phyloP scores from a whole-genome alignment of 92 coral and sea anemone species.

The Nematostella vectensis region DNA sequence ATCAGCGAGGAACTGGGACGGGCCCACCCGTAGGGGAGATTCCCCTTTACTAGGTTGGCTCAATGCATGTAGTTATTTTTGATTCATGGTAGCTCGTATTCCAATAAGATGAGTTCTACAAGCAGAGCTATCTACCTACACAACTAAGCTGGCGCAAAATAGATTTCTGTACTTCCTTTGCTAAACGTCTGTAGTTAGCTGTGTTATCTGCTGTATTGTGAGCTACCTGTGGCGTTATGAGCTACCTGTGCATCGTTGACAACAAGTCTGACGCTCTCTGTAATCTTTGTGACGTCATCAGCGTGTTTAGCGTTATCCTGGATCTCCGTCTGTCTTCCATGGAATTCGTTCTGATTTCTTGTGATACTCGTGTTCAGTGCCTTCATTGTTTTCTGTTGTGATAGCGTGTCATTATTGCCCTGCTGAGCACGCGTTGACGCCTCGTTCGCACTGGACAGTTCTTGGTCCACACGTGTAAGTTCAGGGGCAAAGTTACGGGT shows the following conservation, averaged over 20 bases:
- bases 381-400: conserved; percentile 25
- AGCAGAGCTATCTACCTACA: too few species aligned
- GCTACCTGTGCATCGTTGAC: conserved; percentile 64
- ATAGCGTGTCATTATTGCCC: conserved; percentile 30
- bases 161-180: too few species aligned
- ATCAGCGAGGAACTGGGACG: too few species aligned
- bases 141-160: not conserved
- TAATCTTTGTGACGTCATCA: conserved; percentile 8
- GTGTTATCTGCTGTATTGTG: too few species aligned
- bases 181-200: too few species aligned
- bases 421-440: conserved; percentile 17
- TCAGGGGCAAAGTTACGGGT: conserved; percentile 24
- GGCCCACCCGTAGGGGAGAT: too few species aligned
- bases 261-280: conserved; percentile 18
- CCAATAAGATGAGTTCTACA: too few species aligned
- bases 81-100: too few species aligned
- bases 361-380: conserved; percentile 27
- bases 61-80: too few species aligned
- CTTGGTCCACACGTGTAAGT: conserved; percentile 18
- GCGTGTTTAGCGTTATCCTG: conserved; percentile 1
- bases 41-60: too few species aligned
- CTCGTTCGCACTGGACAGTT: conserved; percentile 11
- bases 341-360: conserved; percentile 10
- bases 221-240: too few species aligned
- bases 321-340: conserved; percentile 18